These are phyloP conservation scores for Equus quagga DNA, from an alignment of 2,113 vertebrate genomes.

Conservation along the genomic window DNA sequence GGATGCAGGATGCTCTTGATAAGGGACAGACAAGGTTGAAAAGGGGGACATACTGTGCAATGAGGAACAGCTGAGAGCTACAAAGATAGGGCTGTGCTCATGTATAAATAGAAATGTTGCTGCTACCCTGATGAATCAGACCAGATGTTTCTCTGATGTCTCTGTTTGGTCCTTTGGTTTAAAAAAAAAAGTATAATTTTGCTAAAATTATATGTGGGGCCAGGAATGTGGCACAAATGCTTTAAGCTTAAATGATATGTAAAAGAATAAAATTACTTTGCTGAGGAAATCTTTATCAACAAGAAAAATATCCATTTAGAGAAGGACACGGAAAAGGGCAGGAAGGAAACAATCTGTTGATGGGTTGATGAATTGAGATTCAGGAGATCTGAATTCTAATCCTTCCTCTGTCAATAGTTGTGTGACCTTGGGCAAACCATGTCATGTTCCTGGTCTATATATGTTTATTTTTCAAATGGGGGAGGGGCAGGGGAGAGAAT, in stretches of 20 bases:
- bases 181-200: conserved; percentile 81
- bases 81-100: conserved; percentile 72
- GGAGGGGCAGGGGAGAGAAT: neutral
- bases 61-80: conserved; percentile 86
- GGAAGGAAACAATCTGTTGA: neutral
- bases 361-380: neutral
- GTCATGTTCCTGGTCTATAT: neutral
- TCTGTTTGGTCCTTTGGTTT: conserved; percentile 75
- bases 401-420: neutral
- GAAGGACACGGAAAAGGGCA: neutral
- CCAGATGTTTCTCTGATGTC: conserved; percentile 88
- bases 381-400: conserved; percentile 19
- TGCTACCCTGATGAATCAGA: conserved; percentile 84
- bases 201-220: conserved; percentile 78
- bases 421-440: neutral
- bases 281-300: conserved; percentile 52
- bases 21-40: conserved; percentile 76
- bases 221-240: conserved; percentile 72
- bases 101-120: conserved; percentile 86
- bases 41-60: conserved; percentile 67
- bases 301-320: conserved; percentile 44
- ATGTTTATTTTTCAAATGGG: conserved; percentile 2
- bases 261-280: conserved; percentile 65
- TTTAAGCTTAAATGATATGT: conserved; percentile 68
- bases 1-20: conserved; percentile 78